Conservation (phyloP, 2,113 vertebrate genomes). For the Xiphophorus couchianus region DNA sequence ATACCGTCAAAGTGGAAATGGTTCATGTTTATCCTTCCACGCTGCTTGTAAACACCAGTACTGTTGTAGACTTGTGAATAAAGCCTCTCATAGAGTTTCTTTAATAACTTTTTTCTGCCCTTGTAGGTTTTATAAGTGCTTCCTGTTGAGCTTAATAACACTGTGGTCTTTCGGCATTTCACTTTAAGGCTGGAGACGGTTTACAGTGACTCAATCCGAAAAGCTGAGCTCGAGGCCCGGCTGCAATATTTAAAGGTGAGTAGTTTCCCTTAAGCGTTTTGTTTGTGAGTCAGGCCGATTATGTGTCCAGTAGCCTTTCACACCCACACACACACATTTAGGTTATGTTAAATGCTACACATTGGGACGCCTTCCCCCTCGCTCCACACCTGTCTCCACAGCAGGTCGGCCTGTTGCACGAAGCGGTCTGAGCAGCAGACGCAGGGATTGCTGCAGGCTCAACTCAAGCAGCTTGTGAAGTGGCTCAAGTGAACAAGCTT, state of each 20-base stretch:
- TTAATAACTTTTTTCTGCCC: conserved; percentile 1
- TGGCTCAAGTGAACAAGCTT: conserved; percentile 40
- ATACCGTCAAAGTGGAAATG: conserved; percentile 46
- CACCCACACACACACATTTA: conserved; percentile 15
- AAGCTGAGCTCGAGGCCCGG: conserved; percentile 90
- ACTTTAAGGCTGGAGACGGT: conserved; percentile 87
- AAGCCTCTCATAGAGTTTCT: conserved; percentile 39
- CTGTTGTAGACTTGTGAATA: conserved; percentile 41
- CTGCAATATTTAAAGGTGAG: conserved; percentile 94
- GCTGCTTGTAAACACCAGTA: conserved; percentile 43
- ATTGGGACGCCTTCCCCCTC: conserved; percentile 29
- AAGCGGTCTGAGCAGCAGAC: conserved; percentile 37
- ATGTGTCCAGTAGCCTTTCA: conserved; percentile 6
- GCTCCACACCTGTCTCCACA: conserved; percentile 55
- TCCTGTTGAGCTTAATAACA: conserved; percentile 49
- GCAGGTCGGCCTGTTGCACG: conserved; percentile 64
- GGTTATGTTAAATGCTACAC: conserved; percentile 19
- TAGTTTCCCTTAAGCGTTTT: background rate
- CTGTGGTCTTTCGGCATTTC: conserved; percentile 24
- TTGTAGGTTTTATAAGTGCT: conserved; percentile 22
- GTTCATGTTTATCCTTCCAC: conserved; percentile 13
- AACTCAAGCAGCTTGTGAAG: conserved; percentile 30
- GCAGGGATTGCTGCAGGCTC: conserved; percentile 29
- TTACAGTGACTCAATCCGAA: conserved; percentile 89
- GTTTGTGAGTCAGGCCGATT: conserved; percentile 15